These are phyloP conservation scores for Oreochromis tanganicae DNA, from an alignment of 2,113 vertebrate genomes.

Conservation along the genomic window DNA sequence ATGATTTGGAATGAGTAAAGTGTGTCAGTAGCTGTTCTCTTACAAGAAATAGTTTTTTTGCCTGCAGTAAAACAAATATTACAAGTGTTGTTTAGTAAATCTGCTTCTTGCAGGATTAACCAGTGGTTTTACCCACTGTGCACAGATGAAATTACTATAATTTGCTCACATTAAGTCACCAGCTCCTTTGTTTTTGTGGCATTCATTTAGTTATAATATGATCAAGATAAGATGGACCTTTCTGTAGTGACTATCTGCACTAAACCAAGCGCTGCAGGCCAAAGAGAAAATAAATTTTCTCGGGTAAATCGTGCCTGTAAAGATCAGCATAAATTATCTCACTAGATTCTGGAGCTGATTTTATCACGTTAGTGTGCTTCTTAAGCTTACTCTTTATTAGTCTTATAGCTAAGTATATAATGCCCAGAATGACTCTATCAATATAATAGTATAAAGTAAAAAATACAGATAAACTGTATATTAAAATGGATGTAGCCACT, in stretches of 20 bases:
- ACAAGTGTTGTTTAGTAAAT: not conserved
- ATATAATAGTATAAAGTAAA: not conserved
- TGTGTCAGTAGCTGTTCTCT: not conserved
- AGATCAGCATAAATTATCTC: not conserved
- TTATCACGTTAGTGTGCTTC: not conserved
- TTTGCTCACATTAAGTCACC: not conserved
- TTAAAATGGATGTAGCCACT: not conserved
- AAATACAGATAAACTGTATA: not conserved
- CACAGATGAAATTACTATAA: not conserved
- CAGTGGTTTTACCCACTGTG: conserved; percentile 1
- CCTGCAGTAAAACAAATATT: not conserved
- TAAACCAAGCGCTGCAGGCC: not conserved
- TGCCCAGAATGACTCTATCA: not conserved
- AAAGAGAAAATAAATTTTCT: not conserved
- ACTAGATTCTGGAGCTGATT: not conserved
- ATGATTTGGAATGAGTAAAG: not conserved
- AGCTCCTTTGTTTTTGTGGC: not conserved
- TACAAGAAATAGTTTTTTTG: not conserved
- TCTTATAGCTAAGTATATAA: not conserved
- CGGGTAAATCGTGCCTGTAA: not conserved
- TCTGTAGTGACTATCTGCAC: not conserved
- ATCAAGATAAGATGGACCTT: not conserved
- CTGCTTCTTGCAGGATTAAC: not conserved
- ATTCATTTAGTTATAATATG: not conserved
- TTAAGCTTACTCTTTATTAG: not conserved